Conservation (phyloP, 2,797 vertebrate genomes). For the Phoeniculus purpureus region DNA sequence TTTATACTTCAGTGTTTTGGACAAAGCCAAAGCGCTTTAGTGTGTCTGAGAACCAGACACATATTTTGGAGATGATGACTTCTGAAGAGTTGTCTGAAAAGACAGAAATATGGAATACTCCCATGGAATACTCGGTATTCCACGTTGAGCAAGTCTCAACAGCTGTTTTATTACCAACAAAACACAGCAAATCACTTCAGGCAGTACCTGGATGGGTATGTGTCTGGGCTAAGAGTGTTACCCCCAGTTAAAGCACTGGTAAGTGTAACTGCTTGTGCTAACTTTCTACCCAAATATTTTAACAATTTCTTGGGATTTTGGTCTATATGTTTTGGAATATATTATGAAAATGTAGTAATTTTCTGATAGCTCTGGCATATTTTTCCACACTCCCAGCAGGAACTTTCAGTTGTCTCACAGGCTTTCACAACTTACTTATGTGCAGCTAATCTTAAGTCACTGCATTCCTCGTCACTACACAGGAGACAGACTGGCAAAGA, state of each 20-base stretch:
- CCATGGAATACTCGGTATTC: not conserved
- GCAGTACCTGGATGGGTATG: not conserved
- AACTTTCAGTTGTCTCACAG: not conserved
- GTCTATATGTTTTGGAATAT: not conserved
- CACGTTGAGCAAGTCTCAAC: not conserved
- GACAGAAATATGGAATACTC: not conserved
- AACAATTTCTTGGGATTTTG: not conserved
- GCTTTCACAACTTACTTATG: not conserved
- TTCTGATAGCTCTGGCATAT: not conserved
- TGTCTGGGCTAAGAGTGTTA: not conserved
- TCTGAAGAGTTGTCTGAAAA: not conserved
- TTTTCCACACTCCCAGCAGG: not conserved
- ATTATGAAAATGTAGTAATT: not conserved
- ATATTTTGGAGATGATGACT: not conserved
- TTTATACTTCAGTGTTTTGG: not conserved
- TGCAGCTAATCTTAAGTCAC: not conserved
- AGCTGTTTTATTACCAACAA: not conserved
- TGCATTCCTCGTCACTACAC: not conserved
- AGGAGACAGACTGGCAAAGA: conserved; percentile 32
- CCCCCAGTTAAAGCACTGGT: not conserved
- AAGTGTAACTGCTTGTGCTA: not conserved
- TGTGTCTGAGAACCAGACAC: not conserved
- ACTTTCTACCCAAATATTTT: not conserved
- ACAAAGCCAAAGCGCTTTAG: not conserved
- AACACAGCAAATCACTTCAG: not conserved